phyloP scores from a whole-genome alignment of 2,113 vertebrate species.

The Hippocampus abdominalis region DNA sequence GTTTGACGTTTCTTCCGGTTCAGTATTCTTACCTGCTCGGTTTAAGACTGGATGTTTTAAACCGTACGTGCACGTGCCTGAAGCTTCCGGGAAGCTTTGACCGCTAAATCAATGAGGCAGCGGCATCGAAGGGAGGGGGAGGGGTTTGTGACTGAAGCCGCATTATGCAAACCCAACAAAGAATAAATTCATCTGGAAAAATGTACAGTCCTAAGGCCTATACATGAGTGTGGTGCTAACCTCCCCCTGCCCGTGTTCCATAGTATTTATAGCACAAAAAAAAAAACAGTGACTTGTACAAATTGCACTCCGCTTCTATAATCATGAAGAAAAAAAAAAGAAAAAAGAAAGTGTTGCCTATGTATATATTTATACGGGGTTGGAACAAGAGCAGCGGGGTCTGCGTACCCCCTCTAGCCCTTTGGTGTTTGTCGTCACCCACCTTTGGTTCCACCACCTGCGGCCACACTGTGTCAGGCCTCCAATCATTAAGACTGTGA shows the following conservation, averaged over 20 bases:
- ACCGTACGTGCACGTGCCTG: slow-evolving; percentile 98
- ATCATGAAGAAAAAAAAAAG: slow-evolving; percentile 98
- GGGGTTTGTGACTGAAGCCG: slow-evolving; percentile 91
- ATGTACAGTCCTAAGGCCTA: slow-evolving; percentile 99
- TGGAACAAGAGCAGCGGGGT: slow-evolving; percentile 78
- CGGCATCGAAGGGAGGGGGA: slow-evolving; percentile 57
- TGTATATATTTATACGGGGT: slow-evolving; percentile 99
- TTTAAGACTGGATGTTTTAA: slow-evolving; percentile 85
- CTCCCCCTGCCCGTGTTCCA: slow-evolving; percentile 97
- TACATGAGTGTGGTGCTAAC: slow-evolving; percentile 99
- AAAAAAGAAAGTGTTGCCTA: slow-evolving; percentile 98
- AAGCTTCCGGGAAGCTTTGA: slow-evolving; percentile 96
- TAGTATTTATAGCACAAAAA: slow-evolving; percentile 99
- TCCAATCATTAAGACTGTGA: slow-evolving; percentile 67
- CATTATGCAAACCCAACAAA: slow-evolving; percentile 93
- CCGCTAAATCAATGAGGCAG: slow-evolving; percentile 51
- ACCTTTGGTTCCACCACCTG: slow-evolving; percentile 77
- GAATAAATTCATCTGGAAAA: slow-evolving; percentile 79
- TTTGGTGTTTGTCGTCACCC: slow-evolving; percentile 86
- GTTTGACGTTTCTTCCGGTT: slow-evolving; percentile 47
- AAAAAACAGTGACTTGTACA: slow-evolving; percentile 97
- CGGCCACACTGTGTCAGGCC: slow-evolving; percentile 98
- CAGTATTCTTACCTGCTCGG: slow-evolving; percentile 88
- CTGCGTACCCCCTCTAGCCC: slow-evolving; percentile 80
- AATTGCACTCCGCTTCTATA: slow-evolving; percentile 99